Conservation (phyloP, 2,113 vertebrate genomes). For the Larimichthys polyactis region DNA sequence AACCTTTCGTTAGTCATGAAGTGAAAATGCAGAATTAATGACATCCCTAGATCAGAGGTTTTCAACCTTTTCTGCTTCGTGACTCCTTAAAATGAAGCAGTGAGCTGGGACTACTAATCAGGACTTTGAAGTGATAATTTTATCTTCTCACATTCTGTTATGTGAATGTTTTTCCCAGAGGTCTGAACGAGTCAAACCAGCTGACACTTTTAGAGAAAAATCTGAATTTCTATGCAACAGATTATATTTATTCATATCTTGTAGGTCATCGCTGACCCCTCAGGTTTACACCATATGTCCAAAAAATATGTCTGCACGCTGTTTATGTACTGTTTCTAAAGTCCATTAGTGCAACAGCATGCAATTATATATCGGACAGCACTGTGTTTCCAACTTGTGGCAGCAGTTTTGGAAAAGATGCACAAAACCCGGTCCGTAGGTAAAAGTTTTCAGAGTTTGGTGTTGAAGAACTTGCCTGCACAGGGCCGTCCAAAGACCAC, state of each 20-base stretch:
- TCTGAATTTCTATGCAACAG: neutral
- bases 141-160: neutral
- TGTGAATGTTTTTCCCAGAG: neutral
- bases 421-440: neutral
- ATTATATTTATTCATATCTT: neutral
- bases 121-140: neutral
- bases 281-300: neutral
- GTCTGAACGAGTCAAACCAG: neutral
- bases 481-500: neutral
- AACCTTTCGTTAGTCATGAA: neutral
- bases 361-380: neutral
- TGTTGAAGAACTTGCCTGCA: neutral
- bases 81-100: neutral
- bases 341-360: neutral
- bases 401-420: neutral
- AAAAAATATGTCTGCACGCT: neutral
- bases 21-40: neutral
- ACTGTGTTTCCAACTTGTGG: neutral
- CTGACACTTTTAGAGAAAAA: neutral
- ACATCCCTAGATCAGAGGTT: neutral
- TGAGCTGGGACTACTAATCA: neutral
- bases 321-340: no score
- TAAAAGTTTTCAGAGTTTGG: neutral
- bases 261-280: neutral
- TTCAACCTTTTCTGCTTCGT: neutral